Conservation (phyloP, 2,797 vertebrate species). For the Hapalemur alaotrensis region DNA sequence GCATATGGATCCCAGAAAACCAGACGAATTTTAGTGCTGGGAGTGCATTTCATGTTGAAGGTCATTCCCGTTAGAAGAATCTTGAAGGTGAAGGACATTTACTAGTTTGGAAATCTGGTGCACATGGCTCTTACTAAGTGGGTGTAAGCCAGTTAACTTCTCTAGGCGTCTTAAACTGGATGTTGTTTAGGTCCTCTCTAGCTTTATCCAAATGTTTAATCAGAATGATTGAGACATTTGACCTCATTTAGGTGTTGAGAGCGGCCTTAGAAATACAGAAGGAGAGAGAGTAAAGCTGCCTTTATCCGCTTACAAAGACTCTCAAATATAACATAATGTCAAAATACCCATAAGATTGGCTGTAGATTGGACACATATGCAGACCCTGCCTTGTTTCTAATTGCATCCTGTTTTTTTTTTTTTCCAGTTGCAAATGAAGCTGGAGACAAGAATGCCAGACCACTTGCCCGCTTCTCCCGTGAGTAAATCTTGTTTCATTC, state of each 20-base stretch:
- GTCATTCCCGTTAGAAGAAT: background rate
- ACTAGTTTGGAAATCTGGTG: background rate
- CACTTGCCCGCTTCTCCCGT: conserved; percentile 92
- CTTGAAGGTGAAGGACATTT: fast-evolving
- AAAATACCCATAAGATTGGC: background rate
- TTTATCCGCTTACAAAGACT: background rate
- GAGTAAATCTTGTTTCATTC: conserved; percentile 81
- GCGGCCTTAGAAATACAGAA: background rate
- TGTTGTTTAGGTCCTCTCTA: background rate
- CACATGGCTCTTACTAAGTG: background rate
- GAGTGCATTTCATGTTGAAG: background rate
- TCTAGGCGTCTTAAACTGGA: background rate
- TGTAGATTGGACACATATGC: background rate
- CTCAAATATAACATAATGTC: too few species aligned
- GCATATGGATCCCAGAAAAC: background rate
- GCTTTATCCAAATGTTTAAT: background rate
- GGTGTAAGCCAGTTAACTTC: background rate
- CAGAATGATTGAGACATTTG: background rate
- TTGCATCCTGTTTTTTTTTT: conserved; percentile 38
- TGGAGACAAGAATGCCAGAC: conserved; percentile 89
- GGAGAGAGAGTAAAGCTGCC: background rate
- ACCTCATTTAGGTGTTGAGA: background rate
- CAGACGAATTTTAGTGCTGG: background rate
- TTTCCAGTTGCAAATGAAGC: conserved; percentile 94
- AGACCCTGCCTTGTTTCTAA: background rate